Percentiles rank a stretch among this genome's conserved stretches.
phyloP scores from a whole-genome alignment of 2,888 invertebrate species.

The Drosophila tripunctata region DNA sequence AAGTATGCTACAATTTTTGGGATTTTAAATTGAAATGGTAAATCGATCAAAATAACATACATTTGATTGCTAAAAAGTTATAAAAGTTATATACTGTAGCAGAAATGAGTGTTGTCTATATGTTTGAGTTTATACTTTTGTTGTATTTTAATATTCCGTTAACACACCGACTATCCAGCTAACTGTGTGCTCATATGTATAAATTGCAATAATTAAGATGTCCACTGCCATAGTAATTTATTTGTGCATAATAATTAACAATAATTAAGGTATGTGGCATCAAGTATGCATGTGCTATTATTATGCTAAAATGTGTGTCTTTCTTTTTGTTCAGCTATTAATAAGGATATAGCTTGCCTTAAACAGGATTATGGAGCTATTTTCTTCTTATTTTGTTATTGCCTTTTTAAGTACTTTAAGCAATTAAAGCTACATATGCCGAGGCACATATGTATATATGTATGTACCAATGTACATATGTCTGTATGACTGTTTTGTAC shows the following conservation, averaged over 20 bases:
- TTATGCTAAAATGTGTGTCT: not conserved
- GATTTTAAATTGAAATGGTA: no score
- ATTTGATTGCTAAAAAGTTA: no score
- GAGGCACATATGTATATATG: not conserved
- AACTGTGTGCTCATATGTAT: not conserved
- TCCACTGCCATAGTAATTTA: not conserved
- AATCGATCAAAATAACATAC: no score
- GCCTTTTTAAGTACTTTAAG: not conserved
- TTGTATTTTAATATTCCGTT: not conserved
- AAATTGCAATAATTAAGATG: constrained; percentile 1
- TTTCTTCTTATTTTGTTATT: not conserved
- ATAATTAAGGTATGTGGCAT: constrained; percentile 7
- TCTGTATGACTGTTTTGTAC: not conserved
- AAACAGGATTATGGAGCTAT: not conserved
- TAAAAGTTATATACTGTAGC: no score
- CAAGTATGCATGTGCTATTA: constrained; percentile 24
- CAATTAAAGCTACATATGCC: constrained; percentile 18
- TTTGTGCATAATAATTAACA: not conserved
- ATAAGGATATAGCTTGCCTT: not conserved
- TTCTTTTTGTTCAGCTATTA: not conserved
- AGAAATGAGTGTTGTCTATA: not conserved
- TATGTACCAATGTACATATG: not conserved
- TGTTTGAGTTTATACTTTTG: not conserved
- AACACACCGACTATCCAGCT: not conserved
- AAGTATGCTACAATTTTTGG: not conserved